phyloP scores from a whole-genome alignment of 2,888 invertebrate genomes.

The Aphrophora alni region DNA sequence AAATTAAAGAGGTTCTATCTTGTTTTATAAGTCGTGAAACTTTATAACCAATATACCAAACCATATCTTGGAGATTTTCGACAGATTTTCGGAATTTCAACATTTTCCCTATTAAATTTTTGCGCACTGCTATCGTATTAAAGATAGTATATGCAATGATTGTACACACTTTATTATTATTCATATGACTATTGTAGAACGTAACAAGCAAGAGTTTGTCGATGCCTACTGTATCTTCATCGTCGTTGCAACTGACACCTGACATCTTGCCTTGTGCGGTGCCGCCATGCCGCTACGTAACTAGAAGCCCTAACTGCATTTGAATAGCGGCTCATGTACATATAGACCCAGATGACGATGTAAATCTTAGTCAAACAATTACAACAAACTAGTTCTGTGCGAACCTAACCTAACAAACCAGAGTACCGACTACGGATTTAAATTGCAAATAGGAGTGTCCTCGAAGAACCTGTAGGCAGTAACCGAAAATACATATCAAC shows the following conservation, averaged over 20 bases:
- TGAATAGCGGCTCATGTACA: neutral
- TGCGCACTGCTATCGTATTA: no score
- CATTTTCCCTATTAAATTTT: no score
- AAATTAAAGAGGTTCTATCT: no score
- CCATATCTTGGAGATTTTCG: no score
- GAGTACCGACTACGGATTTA: neutral
- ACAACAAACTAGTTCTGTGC: neutral
- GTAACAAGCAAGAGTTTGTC: neutral
- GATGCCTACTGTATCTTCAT: neutral
- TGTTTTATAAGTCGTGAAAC: no score
- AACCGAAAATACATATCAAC: neutral
- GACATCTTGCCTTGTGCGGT: neutral
- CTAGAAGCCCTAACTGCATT: neutral
- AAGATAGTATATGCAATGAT: no score
- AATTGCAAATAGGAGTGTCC: neutral
- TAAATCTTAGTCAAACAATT: constrained; percentile 2
- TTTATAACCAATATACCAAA: no score
- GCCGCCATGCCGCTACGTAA: neutral
- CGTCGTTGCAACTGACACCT: neutral
- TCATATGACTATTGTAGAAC: no score
- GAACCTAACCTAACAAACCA: neutral
- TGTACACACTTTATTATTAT: no score
- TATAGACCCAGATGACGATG: neutral
- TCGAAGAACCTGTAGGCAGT: neutral
- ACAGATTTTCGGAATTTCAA: no score